Evolutionary conservation across 2,888 invertebrate species (phyloP).

Genomic region (Hylaea fasciaria): DNA sequence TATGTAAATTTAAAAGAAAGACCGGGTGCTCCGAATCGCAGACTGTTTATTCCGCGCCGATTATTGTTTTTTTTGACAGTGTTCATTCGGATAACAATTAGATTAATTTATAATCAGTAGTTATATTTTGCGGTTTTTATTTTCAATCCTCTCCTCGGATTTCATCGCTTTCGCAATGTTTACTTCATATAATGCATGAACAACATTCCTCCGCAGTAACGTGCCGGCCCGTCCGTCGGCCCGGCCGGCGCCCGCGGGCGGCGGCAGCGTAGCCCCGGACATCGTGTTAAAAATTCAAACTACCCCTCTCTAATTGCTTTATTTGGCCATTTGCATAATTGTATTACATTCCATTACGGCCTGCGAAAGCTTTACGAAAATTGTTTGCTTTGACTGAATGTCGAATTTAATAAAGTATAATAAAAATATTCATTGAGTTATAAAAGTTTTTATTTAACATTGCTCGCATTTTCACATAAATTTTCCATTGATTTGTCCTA

Average conservation of each 20-base stretch:
- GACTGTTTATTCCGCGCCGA: too few relatives aligned
- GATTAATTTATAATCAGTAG: too few relatives aligned
- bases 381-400: slow-evolving; percentile 36
- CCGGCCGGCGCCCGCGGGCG: slow-evolving; percentile 14
- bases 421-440: slow-evolving; percentile 23
- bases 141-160: too few relatives aligned
- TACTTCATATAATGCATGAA: neutral
- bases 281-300: slow-evolving; percentile 42
- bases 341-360: slow-evolving; percentile 43
- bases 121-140: too few relatives aligned
- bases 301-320: slow-evolving; percentile 52
- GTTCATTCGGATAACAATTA: too few relatives aligned
- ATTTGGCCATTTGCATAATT: slow-evolving; percentile 55
- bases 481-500: too few relatives aligned
- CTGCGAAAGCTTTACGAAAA: slow-evolving; percentile 39
- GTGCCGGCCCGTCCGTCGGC: slow-evolving; percentile 19
- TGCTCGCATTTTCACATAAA: neutral
- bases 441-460: slow-evolving; percentile 12
- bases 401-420: slow-evolving; percentile 25
- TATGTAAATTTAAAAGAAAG: too few relatives aligned
- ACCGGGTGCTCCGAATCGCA: too few relatives aligned
- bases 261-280: slow-evolving; percentile 29
- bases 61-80: too few relatives aligned
- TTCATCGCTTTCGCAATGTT: too few relatives aligned
- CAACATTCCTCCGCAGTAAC: slow-evolving; percentile 6